phyloP scores from a whole-genome alignment of 2,888 invertebrate genomes.

The Drosophila infuscata region DNA sequence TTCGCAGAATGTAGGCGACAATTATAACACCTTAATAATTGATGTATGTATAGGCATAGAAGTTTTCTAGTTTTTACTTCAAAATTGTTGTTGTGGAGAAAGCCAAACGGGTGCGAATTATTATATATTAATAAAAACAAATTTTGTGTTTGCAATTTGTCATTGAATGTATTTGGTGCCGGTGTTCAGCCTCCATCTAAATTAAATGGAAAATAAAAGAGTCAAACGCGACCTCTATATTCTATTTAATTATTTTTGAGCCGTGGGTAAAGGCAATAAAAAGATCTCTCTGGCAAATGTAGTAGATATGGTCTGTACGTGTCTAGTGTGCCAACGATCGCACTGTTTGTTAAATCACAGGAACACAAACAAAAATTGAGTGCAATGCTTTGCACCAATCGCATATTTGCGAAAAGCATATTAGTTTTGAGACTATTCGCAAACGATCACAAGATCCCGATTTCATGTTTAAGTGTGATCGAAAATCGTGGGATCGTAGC shows the following conservation, averaged over 20 bases:
- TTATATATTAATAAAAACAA: neutral
- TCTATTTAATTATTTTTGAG: neutral
- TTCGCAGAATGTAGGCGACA: neutral
- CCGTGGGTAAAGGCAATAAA: neutral
- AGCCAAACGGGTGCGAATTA: neutral
- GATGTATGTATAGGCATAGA: neutral
- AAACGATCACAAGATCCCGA: neutral
- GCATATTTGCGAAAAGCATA: neutral
- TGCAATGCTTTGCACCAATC: too few relatives aligned
- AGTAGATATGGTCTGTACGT: neutral
- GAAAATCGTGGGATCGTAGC: neutral
- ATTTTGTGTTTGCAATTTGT: neutral
- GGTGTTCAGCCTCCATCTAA: too few relatives aligned
- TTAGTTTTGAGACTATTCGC: neutral
- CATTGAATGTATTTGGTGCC: neutral
- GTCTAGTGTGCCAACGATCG: neutral
- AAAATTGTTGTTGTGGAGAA: too few relatives aligned
- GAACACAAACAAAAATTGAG: neutral
- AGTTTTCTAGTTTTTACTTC: neutral
- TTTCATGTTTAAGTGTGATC: neutral
- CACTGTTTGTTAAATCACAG: neutral
- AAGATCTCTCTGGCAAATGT: neutral
- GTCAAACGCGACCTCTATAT: neutral
- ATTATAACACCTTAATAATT: neutral
- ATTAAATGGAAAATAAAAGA: neutral